Percentiles rank a stretch among this genome's conserved stretches.
Evolutionary conservation across 1,140 invertebrate genomes (phyloP).

Genomic region (Diprion similis): DNA sequence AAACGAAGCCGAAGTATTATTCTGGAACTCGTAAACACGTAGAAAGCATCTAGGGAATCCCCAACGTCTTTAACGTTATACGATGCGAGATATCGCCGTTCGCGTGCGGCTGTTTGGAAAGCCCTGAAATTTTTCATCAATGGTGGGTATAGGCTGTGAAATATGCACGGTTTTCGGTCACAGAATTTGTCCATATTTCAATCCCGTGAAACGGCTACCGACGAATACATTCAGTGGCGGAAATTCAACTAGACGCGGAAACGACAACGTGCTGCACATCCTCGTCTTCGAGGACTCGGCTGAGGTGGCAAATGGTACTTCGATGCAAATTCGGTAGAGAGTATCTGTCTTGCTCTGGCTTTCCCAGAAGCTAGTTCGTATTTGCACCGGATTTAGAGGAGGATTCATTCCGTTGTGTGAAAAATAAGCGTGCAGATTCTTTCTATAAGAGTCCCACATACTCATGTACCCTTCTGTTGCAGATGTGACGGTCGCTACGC

Average conservation of each 20-base stretch:
- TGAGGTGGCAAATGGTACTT: background rate
- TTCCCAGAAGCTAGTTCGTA: background rate
- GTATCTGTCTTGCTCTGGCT: background rate
- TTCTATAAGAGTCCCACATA: background rate
- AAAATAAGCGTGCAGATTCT: background rate
- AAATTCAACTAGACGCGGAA: background rate
- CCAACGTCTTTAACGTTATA: slow-evolving; percentile 22
- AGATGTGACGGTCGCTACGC: too few relatives aligned
- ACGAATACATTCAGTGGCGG: too few relatives aligned
- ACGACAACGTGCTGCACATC: background rate
- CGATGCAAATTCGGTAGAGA: background rate
- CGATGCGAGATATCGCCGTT: background rate
- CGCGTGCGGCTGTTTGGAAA: background rate
- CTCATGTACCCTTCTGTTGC: too few relatives aligned
- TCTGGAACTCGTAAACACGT: slow-evolving; percentile 29
- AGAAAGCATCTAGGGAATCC: slow-evolving; percentile 26
- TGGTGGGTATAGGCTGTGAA: background rate
- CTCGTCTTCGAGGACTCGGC: background rate
- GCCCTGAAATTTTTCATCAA: background rate
- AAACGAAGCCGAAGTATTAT: slow-evolving; percentile 17
- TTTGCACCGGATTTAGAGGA: slow-evolving; percentile 4
- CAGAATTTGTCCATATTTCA: too few relatives aligned
- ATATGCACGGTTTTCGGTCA: background rate
- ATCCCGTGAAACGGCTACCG: too few relatives aligned
- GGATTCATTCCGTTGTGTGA: background rate